Percentiles rank a stretch among this genome's conserved stretches.
Conservation (phyloP, 2,113 vertebrate species). For the Nyctereutes procyonoides region DNA sequence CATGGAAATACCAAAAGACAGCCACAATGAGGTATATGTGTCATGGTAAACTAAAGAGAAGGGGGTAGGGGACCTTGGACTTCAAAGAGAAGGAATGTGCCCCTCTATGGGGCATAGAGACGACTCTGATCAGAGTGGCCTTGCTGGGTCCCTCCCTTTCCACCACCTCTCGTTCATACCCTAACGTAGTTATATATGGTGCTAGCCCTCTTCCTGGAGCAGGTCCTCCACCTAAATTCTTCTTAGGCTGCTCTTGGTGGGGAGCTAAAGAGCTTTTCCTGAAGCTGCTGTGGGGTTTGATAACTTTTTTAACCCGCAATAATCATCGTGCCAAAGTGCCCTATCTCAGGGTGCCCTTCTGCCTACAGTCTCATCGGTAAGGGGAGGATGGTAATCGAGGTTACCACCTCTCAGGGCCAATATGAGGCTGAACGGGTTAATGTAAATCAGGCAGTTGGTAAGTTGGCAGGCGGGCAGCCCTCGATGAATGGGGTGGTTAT, state of each 20-base stretch:
- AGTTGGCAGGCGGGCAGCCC: not conserved
- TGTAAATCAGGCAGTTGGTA: not conserved
- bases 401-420: not conserved
- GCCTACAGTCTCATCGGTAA: not conserved
- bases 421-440: not conserved
- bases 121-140: not conserved
- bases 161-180: not conserved
- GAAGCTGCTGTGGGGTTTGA: not conserved
- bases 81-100: not conserved
- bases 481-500: not conserved
- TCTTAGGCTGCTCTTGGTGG: not conserved
- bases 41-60: not conserved
- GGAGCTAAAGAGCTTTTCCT: not conserved
- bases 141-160: not conserved
- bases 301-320: not conserved
- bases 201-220: not conserved
- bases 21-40: not conserved
- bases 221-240: not conserved
- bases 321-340: not conserved
- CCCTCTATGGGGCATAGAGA: not conserved
- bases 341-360: not conserved
- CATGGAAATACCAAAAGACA: not conserved
- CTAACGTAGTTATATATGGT: not conserved
- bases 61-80: not conserved
- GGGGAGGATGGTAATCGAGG: accelerated